A percentile compares a stretch with the other conserved stretches of the same genome.
phyloP scores from a whole-genome alignment of 2,113 vertebrate genomes.

The Telmatochromis sp. region DNA sequence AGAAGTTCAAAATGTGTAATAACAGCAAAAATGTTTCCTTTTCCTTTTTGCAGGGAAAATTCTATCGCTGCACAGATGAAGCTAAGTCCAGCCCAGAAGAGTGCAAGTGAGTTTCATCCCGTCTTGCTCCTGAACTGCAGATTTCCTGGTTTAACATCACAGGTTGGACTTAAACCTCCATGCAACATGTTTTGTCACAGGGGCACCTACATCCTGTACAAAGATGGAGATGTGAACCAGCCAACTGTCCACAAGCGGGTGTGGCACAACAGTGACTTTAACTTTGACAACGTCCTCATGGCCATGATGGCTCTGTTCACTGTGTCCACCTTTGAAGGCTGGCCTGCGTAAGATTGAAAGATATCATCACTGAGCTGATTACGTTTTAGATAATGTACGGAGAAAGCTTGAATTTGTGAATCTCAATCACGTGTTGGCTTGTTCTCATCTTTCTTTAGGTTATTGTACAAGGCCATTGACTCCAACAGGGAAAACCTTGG shows the following conservation, averaged over 20 bases:
- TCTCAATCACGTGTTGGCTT: neutral
- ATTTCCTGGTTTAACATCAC: neutral
- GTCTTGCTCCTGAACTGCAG: neutral
- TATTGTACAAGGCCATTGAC: slow-evolving; percentile 96
- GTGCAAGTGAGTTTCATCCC: slow-evolving; percentile 80
- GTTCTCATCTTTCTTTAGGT: slow-evolving; percentile 60
- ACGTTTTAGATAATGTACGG: neutral
- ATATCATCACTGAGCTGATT: neutral
- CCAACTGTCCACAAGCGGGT: slow-evolving; percentile 85
- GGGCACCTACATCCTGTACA: slow-evolving; percentile 92
- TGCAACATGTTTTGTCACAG: slow-evolving; percentile 33
- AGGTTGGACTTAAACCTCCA: neutral
- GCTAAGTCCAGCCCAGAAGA: slow-evolving; percentile 87
- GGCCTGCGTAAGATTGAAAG: slow-evolving; percentile 86
- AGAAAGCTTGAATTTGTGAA: neutral
- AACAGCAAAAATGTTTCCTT: neutral
- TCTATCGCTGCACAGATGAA: slow-evolving; percentile 95
- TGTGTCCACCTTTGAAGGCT: slow-evolving; percentile 97
- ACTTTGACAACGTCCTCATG: slow-evolving; percentile 96
- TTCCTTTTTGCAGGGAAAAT: slow-evolving; percentile 82
- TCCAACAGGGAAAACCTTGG: slow-evolving; percentile 94
- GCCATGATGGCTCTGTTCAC: slow-evolving; percentile 99
- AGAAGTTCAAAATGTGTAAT: neutral
- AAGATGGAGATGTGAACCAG: slow-evolving; percentile 92
- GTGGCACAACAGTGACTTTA: slow-evolving; percentile 98